These are phyloP conservation scores for Euclidia mi DNA, from an alignment of 2,888 invertebrate genomes.

Conservation along the genomic window DNA sequence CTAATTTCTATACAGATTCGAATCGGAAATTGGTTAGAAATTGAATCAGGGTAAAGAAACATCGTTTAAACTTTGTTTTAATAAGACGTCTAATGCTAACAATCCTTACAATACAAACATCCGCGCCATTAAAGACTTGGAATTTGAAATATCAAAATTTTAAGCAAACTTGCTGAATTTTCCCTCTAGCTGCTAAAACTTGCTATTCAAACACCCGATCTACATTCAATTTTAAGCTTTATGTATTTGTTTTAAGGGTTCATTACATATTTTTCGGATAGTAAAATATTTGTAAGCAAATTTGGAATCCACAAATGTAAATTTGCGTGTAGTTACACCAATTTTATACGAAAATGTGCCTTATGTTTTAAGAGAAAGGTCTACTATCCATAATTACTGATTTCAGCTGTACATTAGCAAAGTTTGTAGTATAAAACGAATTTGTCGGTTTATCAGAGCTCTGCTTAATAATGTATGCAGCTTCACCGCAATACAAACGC, in stretches of 20 bases:
- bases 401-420: slow-evolving; percentile 1
- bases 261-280: slow-evolving; percentile 24
- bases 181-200: slow-evolving; percentile 23
- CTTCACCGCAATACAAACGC: slow-evolving; percentile 70
- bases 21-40: slow-evolving; percentile 37
- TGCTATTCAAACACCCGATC: slow-evolving; percentile 1
- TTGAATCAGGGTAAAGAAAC: slow-evolving; percentile 47
- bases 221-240: slow-evolving; percentile 42
- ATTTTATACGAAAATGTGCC: slow-evolving; percentile 12
- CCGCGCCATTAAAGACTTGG: slow-evolving; percentile 66
- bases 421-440: slow-evolving; percentile 47
- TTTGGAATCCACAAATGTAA: slow-evolving; percentile 36
- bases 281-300: slow-evolving; percentile 36
- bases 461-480: slow-evolving; percentile 77
- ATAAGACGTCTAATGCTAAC: slow-evolving; percentile 52
- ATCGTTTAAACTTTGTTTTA: slow-evolving; percentile 53
- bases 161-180: slow-evolving; percentile 65
- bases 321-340: slow-evolving; percentile 2
- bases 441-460: slow-evolving; percentile 68
- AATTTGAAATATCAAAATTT: slow-evolving; percentile 72
- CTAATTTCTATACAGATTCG: slow-evolving; percentile 5
- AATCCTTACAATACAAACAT: slow-evolving; percentile 59
- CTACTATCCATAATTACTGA: slow-evolving; percentile 2
- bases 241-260: slow-evolving; percentile 17
- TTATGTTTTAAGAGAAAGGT: slow-evolving; percentile 22